Conservation (phyloP, 2,888 invertebrate species). For the Lycaena phlaeas region DNA sequence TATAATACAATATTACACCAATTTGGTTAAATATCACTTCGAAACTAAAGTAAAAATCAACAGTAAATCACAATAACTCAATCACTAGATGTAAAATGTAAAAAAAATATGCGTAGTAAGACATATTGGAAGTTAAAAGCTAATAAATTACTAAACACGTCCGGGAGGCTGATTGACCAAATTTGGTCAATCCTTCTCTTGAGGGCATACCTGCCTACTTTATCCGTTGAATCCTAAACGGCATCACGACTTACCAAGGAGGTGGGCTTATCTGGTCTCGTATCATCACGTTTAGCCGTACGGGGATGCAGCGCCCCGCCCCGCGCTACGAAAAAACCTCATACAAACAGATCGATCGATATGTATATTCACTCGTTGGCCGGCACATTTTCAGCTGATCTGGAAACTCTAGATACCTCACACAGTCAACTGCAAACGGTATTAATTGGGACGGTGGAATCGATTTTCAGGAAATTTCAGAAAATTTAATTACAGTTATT, state of each 20-base stretch:
- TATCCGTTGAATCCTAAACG: constrained; percentile 8
- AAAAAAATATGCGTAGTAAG: background rate
- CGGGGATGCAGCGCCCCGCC: constrained; percentile 38
- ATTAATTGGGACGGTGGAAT: background rate
- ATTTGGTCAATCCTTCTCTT: background rate
- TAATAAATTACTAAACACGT: background rate
- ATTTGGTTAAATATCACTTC: no score
- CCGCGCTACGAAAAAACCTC: constrained; percentile 44
- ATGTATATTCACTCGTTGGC: constrained; percentile 39
- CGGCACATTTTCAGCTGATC: constrained; percentile 33
- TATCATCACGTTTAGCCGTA: constrained; percentile 23
- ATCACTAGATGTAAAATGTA: background rate
- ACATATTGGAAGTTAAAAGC: background rate
- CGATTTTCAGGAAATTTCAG: background rate
- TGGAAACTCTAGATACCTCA: constrained; percentile 13
- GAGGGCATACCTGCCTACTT: background rate
- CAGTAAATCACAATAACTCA: no score
- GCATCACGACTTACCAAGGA: constrained; percentile 28
- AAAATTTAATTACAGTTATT: background rate
- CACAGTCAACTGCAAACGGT: constrained; percentile 7
- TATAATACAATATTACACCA: no score
- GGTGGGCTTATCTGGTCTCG: constrained; percentile 17
- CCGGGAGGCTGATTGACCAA: constrained; percentile 6
- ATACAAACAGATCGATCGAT: constrained; percentile 66
- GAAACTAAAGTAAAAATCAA: no score